Percentiles rank a stretch among this genome's conserved stretches.
Evolutionary conservation across 2,888 invertebrate genomes (phyloP).

Genomic region (Parapristionchus giblindavisi): DNA sequence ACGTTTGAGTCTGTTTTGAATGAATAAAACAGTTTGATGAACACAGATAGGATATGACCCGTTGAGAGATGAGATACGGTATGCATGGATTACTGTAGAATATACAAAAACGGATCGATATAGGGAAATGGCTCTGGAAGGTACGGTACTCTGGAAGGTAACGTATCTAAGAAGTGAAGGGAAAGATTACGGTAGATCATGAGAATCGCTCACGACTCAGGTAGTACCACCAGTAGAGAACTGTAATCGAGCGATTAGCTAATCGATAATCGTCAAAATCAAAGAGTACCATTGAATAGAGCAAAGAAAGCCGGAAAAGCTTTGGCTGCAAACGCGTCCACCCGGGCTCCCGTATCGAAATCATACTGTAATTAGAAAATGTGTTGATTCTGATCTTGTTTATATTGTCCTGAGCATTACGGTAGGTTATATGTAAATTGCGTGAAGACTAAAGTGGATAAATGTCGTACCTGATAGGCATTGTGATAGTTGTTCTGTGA

Average conservation of each 20-base stretch:
- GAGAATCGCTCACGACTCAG: slow-evolving; percentile 55
- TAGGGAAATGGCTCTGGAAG: too few species aligned
- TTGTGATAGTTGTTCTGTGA: slow-evolving; percentile 29
- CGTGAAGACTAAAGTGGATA: too few species aligned
- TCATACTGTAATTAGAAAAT: slow-evolving; percentile 11
- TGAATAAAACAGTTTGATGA: too few species aligned
- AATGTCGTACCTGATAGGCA: too few species aligned
- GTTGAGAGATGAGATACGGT: too few species aligned
- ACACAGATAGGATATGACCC: too few species aligned
- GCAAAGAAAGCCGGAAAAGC: slow-evolving; percentile 67
- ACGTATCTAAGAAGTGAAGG: neutral
- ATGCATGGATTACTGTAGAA: too few species aligned
- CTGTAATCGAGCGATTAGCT: slow-evolving; percentile 50
- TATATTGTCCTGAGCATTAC: too few species aligned
- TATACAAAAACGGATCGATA: too few species aligned
- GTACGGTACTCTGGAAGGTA: slow-evolving; percentile 6
- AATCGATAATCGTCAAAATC: neutral
- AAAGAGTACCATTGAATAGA: slow-evolving; percentile 61
- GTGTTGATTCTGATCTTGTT: neutral
- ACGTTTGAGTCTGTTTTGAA: too few species aligned
- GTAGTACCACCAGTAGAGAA: slow-evolving; percentile 69
- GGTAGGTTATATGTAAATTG: too few species aligned
- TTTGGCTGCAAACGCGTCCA: slow-evolving; percentile 67
- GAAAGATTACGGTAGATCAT: neutral
- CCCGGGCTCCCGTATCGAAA: slow-evolving; percentile 46